phyloP scores from a whole-genome alignment of 2,888 invertebrate species.

The Ctenicera cuprea region DNA sequence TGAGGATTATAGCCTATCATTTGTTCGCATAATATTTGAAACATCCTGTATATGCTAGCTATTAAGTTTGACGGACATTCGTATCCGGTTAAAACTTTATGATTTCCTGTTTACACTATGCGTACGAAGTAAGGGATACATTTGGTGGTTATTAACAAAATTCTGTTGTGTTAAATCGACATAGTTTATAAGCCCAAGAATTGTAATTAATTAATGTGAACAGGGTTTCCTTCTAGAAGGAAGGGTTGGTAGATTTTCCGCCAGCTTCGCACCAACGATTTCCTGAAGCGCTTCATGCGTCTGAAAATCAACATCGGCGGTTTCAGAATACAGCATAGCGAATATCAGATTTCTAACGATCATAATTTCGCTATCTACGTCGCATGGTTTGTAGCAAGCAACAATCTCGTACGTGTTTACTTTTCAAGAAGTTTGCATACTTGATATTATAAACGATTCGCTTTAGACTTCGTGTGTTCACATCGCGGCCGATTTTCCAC shows the following conservation, averaged over 20 bases:
- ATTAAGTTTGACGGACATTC: no score
- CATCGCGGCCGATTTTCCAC: constrained; percentile 9
- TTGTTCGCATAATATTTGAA: no score
- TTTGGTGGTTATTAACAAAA: constrained; percentile 22
- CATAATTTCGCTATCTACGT: constrained; percentile 10
- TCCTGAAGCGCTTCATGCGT: constrained; percentile 13
- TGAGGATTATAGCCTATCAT: no score
- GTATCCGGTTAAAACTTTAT: constrained; percentile 10
- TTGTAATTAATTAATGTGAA: constrained; percentile 24
- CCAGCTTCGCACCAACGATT: constrained; percentile 21
- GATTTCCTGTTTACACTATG: constrained; percentile 10
- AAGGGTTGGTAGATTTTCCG: constrained; percentile 19
- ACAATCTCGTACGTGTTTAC: constrained; percentile 17
- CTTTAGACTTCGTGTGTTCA: constrained; percentile 3
- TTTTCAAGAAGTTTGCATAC: constrained; percentile 13
- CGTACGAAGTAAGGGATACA: not conserved
- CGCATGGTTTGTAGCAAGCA: not conserved
- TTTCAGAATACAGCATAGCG: not conserved
- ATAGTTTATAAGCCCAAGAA: constrained; percentile 24
- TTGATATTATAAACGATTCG: constrained; percentile 8
- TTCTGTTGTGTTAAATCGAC: constrained; percentile 15
- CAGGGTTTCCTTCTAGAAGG: constrained; percentile 16
- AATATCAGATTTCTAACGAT: constrained; percentile 22
- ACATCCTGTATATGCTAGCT: no score
- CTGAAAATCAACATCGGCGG: constrained; percentile 17